These are phyloP conservation scores for Biston stratarius DNA, from an alignment of 2,888 invertebrate species.

Conservation along the genomic window DNA sequence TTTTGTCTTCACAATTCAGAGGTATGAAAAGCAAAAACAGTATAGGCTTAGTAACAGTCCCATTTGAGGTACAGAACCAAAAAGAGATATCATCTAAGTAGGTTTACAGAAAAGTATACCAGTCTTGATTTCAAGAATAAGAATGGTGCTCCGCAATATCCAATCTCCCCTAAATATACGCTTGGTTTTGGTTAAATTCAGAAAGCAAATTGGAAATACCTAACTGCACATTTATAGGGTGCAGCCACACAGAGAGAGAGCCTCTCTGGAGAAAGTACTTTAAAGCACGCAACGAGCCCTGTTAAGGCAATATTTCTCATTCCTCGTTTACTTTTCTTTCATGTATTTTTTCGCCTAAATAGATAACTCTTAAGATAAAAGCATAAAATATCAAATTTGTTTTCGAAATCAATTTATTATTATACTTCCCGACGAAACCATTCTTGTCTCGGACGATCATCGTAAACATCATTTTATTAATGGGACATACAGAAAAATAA, in stretches of 20 bases:
- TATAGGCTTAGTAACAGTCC: neutral
- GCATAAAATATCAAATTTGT: conserved; percentile 9
- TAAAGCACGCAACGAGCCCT: conserved; percentile 63
- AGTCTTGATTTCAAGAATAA: conserved; percentile 5
- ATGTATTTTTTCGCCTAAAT: conserved; percentile 38
- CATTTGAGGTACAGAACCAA: neutral
- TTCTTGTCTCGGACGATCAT: conserved; percentile 13
- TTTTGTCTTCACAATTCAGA: no score
- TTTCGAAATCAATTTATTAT: conserved; percentile 3
- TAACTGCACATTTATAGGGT: conserved; percentile 59
- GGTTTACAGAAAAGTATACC: neutral
- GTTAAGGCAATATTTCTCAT: conserved; percentile 80
- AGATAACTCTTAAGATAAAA: conserved; percentile 12
- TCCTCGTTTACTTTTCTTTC: conserved; percentile 56
- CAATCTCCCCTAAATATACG: conserved; percentile 26
- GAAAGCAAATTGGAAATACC: conserved; percentile 45
- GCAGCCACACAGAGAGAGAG: conserved; percentile 60
- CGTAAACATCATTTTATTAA: conserved; percentile 23
- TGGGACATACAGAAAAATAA: conserved; percentile 25
- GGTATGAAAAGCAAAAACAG: no score
- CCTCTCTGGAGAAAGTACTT: conserved; percentile 73
- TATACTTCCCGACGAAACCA: conserved; percentile 10
- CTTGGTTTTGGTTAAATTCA: conserved; percentile 37
- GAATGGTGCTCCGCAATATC: conserved; percentile 4
- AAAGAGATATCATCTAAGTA: neutral